Percentiles rank a stretch among this genome's conserved stretches.
Conservation (phyloP, 2,797 vertebrate genomes). For the Distichodus sexfasciatus region DNA sequence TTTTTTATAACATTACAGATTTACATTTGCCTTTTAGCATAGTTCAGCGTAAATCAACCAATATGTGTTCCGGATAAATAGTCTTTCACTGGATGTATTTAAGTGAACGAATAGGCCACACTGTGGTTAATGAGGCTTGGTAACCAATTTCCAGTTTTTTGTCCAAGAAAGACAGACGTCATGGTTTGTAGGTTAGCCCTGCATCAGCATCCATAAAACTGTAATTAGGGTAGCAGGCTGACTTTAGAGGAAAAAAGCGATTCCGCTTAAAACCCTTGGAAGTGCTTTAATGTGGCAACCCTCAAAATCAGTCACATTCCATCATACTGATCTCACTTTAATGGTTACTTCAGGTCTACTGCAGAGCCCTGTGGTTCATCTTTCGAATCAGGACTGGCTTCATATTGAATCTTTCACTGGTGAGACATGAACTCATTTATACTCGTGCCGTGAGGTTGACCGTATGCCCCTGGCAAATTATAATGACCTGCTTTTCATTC, state of each 20-base stretch:
- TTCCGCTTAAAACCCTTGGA: conserved; percentile 54
- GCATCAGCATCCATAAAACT: conserved; percentile 54
- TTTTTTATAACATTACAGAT: no score
- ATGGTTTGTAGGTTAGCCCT: conserved; percentile 45
- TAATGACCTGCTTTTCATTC: not conserved
- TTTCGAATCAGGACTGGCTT: conserved; percentile 50
- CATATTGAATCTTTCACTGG: conserved; percentile 56
- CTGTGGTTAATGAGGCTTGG: not conserved
- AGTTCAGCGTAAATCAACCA: no score
- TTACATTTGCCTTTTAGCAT: no score
- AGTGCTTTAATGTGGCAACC: conserved; percentile 67
- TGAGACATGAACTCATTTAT: conserved; percentile 1
- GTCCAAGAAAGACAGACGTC: conserved; percentile 34
- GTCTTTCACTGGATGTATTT: not conserved
- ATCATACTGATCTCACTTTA: conserved; percentile 65
- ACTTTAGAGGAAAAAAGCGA: conserved; percentile 38
- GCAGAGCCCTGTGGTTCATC: conserved; percentile 41
- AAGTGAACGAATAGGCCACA: not conserved
- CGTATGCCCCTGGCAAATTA: not conserved
- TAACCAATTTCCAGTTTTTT: conserved; percentile 9
- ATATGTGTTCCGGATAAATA: no score
- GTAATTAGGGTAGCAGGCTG: conserved; percentile 49
- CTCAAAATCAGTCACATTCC: conserved; percentile 62
- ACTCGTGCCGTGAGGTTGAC: conserved; percentile 1
- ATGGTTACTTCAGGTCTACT: conserved; percentile 37